These are phyloP conservation scores for Typhlichthys eigenmanni DNA, from an alignment of 2,797 vertebrate genomes.

Conservation along the genomic window DNA sequence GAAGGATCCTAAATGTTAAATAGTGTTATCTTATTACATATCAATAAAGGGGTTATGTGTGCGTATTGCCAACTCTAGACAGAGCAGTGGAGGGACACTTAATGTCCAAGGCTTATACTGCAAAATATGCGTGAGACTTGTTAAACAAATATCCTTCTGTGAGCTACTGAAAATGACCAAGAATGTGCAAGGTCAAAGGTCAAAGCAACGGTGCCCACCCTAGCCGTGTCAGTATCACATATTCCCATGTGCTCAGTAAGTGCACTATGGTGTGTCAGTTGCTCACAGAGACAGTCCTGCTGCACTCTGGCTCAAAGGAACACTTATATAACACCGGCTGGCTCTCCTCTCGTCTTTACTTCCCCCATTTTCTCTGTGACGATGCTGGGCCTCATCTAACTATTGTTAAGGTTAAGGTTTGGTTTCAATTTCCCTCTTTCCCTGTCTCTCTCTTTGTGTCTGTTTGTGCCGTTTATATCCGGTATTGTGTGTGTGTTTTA, in stretches of 20 bases:
- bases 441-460: not conserved
- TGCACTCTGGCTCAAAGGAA: conserved; percentile 49
- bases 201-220: conserved; percentile 16
- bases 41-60: too few species aligned
- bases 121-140: too few species aligned
- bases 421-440: conserved; percentile 18
- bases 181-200: conserved; percentile 14
- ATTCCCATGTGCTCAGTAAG: conserved; percentile 21
- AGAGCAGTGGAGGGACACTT: too few species aligned
- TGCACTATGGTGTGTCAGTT: conserved; percentile 13
- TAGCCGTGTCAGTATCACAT: conserved; percentile 16
- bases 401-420: conserved; percentile 14
- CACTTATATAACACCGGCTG: conserved; percentile 71
- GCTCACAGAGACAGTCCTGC: conserved; percentile 42
- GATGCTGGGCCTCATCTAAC: conserved; percentile 42
- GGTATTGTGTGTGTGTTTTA: conserved; percentile 25
- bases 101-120: too few species aligned
- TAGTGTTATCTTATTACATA: too few species aligned
- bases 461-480: conserved; percentile 14
- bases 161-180: too few species aligned
- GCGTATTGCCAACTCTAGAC: too few species aligned
- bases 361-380: conserved; percentile 37
- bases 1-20: too few species aligned
- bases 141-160: too few species aligned
- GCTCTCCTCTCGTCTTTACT: conserved; percentile 50